A percentile compares a stretch with the other conserved stretches of the same genome.
Conservation (phyloP, 2,797 vertebrate species). For the Pteronotus mesoamericanus region DNA sequence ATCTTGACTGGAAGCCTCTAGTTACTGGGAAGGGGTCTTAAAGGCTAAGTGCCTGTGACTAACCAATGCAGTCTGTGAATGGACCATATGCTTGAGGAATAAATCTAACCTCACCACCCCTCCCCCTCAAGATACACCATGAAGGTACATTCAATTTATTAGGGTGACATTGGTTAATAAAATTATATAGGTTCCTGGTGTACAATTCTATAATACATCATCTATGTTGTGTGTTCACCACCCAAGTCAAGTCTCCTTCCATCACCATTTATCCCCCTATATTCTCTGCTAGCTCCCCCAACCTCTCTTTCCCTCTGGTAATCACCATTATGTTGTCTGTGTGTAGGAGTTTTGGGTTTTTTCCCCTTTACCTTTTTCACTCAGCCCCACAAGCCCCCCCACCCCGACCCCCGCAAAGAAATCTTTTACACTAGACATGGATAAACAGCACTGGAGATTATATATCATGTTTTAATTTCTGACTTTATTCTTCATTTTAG, state of each 20-base stretch:
- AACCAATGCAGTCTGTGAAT: not conserved
- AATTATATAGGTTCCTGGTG: not conserved
- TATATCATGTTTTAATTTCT: not conserved
- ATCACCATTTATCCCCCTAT: not conserved
- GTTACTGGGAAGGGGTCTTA: not conserved
- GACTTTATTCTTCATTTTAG: not conserved
- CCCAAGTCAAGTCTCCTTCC: too few species aligned
- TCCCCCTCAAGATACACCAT: not conserved
- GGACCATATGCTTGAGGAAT: not conserved
- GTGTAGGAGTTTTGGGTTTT: not conserved
- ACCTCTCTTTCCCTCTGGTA: not conserved
- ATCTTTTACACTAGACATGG: not conserved
- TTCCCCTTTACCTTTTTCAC: not conserved
- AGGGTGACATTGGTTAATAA: not conserved
- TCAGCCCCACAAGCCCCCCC: not conserved
- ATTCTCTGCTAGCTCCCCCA: not conserved
- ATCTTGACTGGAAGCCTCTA: too few species aligned
- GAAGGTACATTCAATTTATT: not conserved
- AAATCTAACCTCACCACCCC: not conserved
- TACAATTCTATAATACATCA: not conserved
- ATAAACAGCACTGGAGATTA: not conserved
- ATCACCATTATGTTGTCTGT: not conserved
- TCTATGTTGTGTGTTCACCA: too few species aligned
- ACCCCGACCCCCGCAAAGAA: too few species aligned
- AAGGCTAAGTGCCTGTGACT: not conserved